Evolutionary conservation across 2,113 vertebrate genomes (phyloP), one percentile per base, ranked within the genome.

Genomic region (Osmerus eperlanus): DNA sequence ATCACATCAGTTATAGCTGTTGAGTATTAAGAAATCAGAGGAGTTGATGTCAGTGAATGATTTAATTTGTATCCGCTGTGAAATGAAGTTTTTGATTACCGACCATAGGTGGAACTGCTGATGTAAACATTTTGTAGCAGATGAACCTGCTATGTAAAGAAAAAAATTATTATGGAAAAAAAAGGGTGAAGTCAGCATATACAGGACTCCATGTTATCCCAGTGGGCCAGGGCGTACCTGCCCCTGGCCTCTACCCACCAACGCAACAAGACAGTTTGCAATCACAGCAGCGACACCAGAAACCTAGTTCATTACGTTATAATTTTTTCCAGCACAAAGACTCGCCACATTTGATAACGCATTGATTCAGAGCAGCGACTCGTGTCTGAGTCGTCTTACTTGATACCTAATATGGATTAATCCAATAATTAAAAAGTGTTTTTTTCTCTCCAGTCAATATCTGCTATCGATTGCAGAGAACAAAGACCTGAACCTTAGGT

Each of bases 291-390:
- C 60, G 5, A 36, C 32, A 9, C 41, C 41, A 47, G 41, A 36
- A 36, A 8, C 41, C 41, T 47, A 12, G 41, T 47, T 12, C 41
- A 47, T 47, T 47, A 47, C 41, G 0, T 5, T 25, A 28, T 64
- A 9, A 3, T 32, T 6, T 12, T 18, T 64, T 67, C 76, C 65
- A 63, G 67, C 67, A 32, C 47, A 52, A 23, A 9, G 60, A 12
- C 8, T 15, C 15, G 16, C 16, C 15, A 25, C 32, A 73, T 64
- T 15, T 58, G 28, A 82, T 68, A 64, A 76, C 78, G 56, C 72
- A 79, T 87, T 68, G 77, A 83, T 81, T 62, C n/a, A 13, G 47
- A 60, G 56, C 60, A 75, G 61, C 23, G 23, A 1, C 67, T 47
- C 16, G 4, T 65, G 47, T 18, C 4, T 54, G 52, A 75, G 53